Conservation (phyloP, 2,888 invertebrate genomes). For the Polydrusus pterygomalis region DNA sequence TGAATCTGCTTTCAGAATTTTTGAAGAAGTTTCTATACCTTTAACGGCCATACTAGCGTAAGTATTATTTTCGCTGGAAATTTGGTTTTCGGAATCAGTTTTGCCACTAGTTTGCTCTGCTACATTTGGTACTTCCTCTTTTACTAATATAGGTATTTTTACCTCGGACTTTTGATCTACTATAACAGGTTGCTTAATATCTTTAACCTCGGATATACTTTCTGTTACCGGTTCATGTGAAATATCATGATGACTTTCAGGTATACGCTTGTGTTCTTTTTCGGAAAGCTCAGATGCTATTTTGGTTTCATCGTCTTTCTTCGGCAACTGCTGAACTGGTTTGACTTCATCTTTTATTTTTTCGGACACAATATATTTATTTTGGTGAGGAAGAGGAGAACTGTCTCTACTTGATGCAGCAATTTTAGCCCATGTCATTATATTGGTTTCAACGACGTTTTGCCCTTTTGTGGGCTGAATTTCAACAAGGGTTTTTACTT, state of each 20-base stretch:
- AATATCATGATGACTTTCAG: background rate
- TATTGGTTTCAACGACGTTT: constrained; percentile 18
- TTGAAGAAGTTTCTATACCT: background rate
- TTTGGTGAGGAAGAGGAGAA: constrained; percentile 45
- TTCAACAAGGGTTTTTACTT: background rate
- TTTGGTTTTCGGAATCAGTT: background rate
- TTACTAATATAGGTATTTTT: constrained; percentile 12
- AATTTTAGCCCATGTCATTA: constrained; percentile 52
- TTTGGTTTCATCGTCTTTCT: background rate
- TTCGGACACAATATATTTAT: background rate
- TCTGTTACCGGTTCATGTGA: background rate
- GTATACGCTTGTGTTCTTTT: background rate
- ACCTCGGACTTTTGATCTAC: background rate
- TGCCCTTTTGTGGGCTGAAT: background rate
- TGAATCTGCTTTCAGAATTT: background rate
- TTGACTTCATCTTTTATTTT: constrained; percentile 7
- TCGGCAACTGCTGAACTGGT: background rate
- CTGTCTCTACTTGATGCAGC: constrained; percentile 51
- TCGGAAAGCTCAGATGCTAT: background rate
- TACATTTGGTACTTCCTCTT: background rate
- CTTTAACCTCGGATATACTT: background rate
- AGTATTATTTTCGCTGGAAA: constrained; percentile 20
- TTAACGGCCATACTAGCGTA: constrained; percentile 42
- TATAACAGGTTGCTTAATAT: background rate
- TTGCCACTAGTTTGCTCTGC: background rate